Conservation (phyloP, 2,797 vertebrate species). For the Helostoma temminkii region DNA sequence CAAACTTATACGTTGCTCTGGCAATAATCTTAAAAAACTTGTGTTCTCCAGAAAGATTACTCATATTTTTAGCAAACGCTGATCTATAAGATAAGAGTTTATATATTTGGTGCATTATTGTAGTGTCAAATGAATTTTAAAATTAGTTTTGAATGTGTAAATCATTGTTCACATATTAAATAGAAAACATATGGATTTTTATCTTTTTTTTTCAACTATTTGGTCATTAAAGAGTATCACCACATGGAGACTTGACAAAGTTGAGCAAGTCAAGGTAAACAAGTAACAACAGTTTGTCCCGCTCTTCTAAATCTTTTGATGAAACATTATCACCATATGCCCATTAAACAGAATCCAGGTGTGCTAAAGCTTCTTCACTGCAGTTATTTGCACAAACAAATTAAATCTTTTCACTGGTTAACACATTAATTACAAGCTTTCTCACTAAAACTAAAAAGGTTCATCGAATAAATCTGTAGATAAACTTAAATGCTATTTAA, state of each 20-base stretch:
- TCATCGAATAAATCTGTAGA: background rate
- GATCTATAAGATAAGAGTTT: conserved; percentile 6
- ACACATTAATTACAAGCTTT: background rate
- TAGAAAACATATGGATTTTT: conserved; percentile 5
- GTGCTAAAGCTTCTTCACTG: conserved; percentile 8
- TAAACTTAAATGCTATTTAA: conserved; percentile 11
- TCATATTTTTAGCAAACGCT: conserved; percentile 28
- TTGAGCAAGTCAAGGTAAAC: background rate
- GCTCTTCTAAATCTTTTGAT: conserved; percentile 41
- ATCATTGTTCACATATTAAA: conserved; percentile 16
- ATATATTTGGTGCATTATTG: background rate
- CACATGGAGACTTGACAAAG: conserved; percentile 23
- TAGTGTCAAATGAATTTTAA: conserved; percentile 28
- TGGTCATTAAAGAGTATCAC: conserved; percentile 7
- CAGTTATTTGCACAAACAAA: conserved; percentile 11
- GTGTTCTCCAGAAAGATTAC: conserved; percentile 10
- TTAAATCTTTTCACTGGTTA: background rate
- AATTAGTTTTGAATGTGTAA: conserved; percentile 19
- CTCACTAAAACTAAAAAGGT: background rate
- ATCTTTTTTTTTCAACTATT: conserved; percentile 15
- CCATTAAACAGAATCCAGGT: conserved; percentile 50
- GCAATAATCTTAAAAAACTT: conserved; percentile 2
- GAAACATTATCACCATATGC: conserved; percentile 35
- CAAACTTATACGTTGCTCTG: conserved; percentile 40
- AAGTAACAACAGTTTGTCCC: conserved; percentile 19